Base-by-base conservation (phyloP, 2,888 invertebrate genomes). In the Monopis laevigella region DNA sequence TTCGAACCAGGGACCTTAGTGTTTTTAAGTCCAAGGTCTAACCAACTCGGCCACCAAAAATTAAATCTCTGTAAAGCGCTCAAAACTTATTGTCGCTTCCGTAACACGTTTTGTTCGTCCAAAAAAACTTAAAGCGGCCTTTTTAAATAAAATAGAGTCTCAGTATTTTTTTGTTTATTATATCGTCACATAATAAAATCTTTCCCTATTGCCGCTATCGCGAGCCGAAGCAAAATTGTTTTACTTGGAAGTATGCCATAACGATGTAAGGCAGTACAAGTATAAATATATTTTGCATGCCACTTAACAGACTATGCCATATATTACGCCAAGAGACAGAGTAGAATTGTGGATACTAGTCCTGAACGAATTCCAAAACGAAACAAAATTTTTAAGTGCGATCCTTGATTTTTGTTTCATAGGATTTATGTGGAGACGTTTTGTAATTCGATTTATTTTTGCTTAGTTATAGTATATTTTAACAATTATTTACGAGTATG, bases 281-380 rank as follows among this genome's bases (percentile, higher is more conserved):
- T 77, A 77, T 72, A 75, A 74, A 75, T 75, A 75, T 65, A 75
- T 72, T 77, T 70, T 74, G 75, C 73, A 77, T 78, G 70, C 73
- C 68, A 75, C 78, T 78, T 80, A 80, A 65, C 73, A 71, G 68
- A 58, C 63, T 52, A 57, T 54, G 56, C 61, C 54, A 69, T 75
- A 65, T 68, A 66, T 77, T 71, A 72, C 62, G 54, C 51, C 48
- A 38, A 46, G 49, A 55, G 66, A 66, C 67, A 63, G 58, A 54
- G 53, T 46, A 50, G 56, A 63, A 56, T 61, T 62, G 59, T 60
- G 57, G 36, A 36, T 36, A 19, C 34, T 54, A 49, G 48, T 48
- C 48, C 46, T 50, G 46, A 51, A 45, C 48, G 47, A 50, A 49
- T 50, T 51, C 47, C 43, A 47, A 46, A 53, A 49, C n/a, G 36